Percentiles rank a stretch among this genome's conserved stretches.
phyloP scores from a whole-genome alignment of 1,140 invertebrate species.

The Halesus radiatus region DNA sequence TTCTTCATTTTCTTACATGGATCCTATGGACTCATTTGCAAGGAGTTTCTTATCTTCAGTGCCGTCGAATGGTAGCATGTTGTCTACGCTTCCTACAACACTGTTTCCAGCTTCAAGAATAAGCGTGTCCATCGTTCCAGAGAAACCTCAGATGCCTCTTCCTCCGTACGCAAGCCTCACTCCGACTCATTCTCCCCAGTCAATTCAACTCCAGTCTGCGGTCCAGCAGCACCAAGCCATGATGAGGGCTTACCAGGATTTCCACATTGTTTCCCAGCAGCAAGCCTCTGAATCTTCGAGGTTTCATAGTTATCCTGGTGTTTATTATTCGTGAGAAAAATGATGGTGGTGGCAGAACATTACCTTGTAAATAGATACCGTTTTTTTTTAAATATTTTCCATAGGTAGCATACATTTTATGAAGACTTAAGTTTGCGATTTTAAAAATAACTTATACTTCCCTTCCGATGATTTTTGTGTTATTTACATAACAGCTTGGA shows the following conservation, averaged over 20 bases:
- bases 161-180: conserved; percentile 64
- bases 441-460: no score
- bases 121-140: conserved; percentile 44
- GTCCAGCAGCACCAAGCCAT: conserved; percentile 70
- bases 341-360: no score
- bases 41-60: conserved; percentile 47
- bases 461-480: no score
- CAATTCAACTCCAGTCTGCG: conserved; percentile 59
- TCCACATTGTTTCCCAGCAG: conserved; percentile 63
- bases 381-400: no score
- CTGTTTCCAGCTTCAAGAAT: conserved; percentile 46
- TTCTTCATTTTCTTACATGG: conserved; percentile 50
- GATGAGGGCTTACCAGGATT: conserved; percentile 68
- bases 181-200: conserved; percentile 60
- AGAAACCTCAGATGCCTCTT: conserved; percentile 58
- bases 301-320: conserved; percentile 45
- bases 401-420: no score
- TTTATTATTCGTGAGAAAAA: conserved; percentile 43
- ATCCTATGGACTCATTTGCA: conserved; percentile 45
- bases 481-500: no score
- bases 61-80: conserved; percentile 19
- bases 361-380: no score
- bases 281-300: conserved; percentile 41
- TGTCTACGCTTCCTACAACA: conserved; percentile 23
- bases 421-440: no score